Evolutionary conservation across 92 coral and sea anemone species (phyloP), one percentile per base, ranked within the genome.

Genomic region (Epizoanthus illoricatus): DNA sequence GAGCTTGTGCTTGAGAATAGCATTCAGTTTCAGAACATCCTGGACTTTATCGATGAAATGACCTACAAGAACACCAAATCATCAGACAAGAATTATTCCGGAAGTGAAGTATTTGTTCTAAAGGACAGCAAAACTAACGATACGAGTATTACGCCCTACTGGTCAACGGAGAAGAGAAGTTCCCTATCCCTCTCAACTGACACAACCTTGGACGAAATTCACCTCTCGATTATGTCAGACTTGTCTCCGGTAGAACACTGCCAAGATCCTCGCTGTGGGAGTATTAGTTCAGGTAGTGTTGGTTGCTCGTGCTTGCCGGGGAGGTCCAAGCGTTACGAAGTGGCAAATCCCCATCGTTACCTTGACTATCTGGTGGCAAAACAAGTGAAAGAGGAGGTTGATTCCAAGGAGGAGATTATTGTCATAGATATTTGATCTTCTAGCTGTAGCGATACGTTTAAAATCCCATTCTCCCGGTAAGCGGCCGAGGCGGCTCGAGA

Each of bases 41-140:
- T 93, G 58, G 97, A 93, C 24, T 87, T 93, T 47, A 93, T 93
- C 6, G 97, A 93, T 45, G 86, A 87, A 45, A 90, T 88, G 97
- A 91, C 94, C 0, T 92, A 88, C 18, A 86, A 81, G 42, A 84
- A 79, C 15, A 71, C 84, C 19, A 84, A 69, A 70, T 55, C 71
- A 7, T 63, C 58, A 6, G 74, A 64, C 11, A 89, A 80, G 17
- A 45, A 42, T 5, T 17, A 73, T 12, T 61, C 61, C 4, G 23
- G 17, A 28, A 67, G 36, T 23, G 41, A 23, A 18, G 49, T 72
- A 49, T 28, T 69, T 23, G 47, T 49, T 9, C 36, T 49, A 41
- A 45, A 76, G 24, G 54, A 80, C 21, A 75, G 63, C 7, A 67
- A 74, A 13, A 71, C 69, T 19, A 19, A 64, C 88, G 70, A 81